Evolutionary conservation across 2,888 invertebrate genomes (phyloP), one percentile per base, ranked within the genome.

Genomic region (Drosophila nr. fundita): DNA sequence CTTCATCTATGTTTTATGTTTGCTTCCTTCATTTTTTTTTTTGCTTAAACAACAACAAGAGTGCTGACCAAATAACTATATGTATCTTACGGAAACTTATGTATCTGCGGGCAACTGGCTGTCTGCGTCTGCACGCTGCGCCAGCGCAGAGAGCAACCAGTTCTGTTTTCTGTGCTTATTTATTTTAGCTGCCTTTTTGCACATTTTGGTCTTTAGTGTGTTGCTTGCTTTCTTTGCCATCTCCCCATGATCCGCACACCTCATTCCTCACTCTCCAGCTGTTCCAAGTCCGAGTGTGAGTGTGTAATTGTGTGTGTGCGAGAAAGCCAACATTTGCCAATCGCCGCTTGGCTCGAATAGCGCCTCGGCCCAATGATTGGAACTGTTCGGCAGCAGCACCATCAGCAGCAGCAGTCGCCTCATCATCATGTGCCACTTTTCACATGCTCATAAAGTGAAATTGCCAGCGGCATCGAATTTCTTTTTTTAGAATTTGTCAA

Each of bases 361-460:
- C 78, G 61, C 64, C 69, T 68, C 72, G 76, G 82, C 85, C 88
- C 85, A 89, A 85, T 89, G 90, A 85, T 85, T 75, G 89, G 71
- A 84, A 77, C 84, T 81, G 75, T 70, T 83, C 60, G 75, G 52
- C 72, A 63, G n/a, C 59, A 68, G 60, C 79, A 40, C 13, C 34
- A 52, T n/a, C 65, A 50, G 48, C 66, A 45, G 24, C 73, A 57
- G 60, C 79, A 61, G 76, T 82, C 50, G 75, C 87, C 57, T 84
- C 89, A 85, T 85, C 89, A 89, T 89, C 86, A 85, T 89, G 85
- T 85, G 85, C 85, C 60, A 85, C 89, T 85, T 85, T 85, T 89
- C 88, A 76, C 89, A 85, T 87, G 75, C 58, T 72, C 87, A 78
- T 87, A 89, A 85, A 89, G 85, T 85, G 85, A 85, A 85, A 85